phyloP scores from a whole-genome alignment of 2,888 invertebrate genomes.

The Caenorhabditis imperialis region DNA sequence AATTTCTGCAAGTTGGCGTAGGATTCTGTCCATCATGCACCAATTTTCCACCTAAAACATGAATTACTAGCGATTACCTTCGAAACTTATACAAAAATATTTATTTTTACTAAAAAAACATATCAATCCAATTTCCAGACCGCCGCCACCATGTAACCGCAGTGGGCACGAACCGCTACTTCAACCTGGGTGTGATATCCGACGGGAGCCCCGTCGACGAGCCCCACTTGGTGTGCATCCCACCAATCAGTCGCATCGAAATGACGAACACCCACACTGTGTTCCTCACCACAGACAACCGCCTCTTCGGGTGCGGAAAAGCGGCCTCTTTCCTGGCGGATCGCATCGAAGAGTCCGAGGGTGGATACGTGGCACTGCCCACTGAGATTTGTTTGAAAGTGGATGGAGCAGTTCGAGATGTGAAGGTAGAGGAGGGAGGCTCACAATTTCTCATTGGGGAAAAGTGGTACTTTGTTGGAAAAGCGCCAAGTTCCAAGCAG shows the following conservation, averaged over 20 bases:
- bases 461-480: constrained; percentile 40
- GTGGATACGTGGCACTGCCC: constrained; percentile 23
- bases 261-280: constrained; percentile 48
- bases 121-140: constrained; percentile 1
- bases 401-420: background rate
- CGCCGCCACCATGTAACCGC: constrained; percentile 22
- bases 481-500: background rate
- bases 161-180: constrained; percentile 39
- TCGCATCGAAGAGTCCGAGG: constrained; percentile 2
- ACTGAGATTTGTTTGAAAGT: constrained; percentile 2
- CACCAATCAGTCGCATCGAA: constrained; percentile 8
- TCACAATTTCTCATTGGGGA: constrained; percentile 12
- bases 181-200: constrained; percentile 47
- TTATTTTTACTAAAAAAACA: no score
- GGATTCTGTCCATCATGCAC: no score
- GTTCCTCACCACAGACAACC: constrained; percentile 19
- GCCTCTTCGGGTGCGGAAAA: constrained; percentile 43
- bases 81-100: background rate
- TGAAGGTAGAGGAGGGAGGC: constrained; percentile 11
- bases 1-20: no score
- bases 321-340: constrained; percentile 13
- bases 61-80: no score
- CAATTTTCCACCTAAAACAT: no score
- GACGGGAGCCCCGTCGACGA: constrained; percentile 48
- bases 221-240: constrained; percentile 19